A percentile compares a stretch with the other conserved stretches of the same genome.
phyloP scores from a whole-genome alignment of 2,113 vertebrate genomes.

The Anarhynchus alexandrinus region DNA sequence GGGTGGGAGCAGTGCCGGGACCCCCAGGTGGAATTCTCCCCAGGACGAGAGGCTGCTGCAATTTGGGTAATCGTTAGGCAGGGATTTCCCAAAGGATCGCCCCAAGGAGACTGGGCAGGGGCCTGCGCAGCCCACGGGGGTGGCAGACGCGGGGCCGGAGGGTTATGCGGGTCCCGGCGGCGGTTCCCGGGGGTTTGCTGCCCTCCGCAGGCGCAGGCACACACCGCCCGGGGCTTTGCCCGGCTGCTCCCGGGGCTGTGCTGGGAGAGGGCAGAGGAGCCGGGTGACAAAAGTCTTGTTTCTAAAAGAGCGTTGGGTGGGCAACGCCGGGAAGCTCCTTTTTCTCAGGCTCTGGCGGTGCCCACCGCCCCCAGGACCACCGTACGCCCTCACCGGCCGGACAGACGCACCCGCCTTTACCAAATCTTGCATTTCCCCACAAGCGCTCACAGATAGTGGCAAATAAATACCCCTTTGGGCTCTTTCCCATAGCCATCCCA shows the following conservation, averaged over 20 bases:
- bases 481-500: not conserved
- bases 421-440: not conserved
- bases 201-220: not conserved
- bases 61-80: no score
- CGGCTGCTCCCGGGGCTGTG: not conserved
- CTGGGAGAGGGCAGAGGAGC: not conserved
- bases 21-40: not conserved
- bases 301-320: not conserved
- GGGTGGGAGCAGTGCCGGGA: not conserved
- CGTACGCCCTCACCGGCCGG: accelerated
- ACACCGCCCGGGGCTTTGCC: not conserved
- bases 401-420: accelerated
- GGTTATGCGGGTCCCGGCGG: not conserved
- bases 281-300: no score
- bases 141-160: not conserved
- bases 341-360: accelerated
- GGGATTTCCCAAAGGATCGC: not conserved
- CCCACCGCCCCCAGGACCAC: no score
- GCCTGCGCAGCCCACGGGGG: not conserved
- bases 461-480: accelerated
- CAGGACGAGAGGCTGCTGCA: not conserved
- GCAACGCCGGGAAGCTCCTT: no score
- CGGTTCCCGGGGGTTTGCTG: not conserved
- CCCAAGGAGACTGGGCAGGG: not conserved
- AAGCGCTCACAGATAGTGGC: accelerated